phyloP scores from a whole-genome alignment of 1,140 invertebrate genomes.

The Belonocnema kinseyi region DNA sequence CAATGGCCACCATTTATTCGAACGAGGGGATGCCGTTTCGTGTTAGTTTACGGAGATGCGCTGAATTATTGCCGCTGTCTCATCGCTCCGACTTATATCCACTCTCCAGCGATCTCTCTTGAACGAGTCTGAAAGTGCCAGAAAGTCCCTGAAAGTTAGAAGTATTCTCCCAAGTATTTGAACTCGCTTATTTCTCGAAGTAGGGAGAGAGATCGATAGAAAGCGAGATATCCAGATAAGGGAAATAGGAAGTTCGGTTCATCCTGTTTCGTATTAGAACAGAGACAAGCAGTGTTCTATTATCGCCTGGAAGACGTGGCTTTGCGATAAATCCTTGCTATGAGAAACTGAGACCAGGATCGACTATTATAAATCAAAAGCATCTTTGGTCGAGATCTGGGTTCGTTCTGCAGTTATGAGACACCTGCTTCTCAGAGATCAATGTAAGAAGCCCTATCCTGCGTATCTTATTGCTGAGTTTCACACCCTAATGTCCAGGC shows the following conservation, averaged over 20 bases:
- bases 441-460: too few species aligned
- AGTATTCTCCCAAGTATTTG: constrained; percentile 1
- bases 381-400: background rate
- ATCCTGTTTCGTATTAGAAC: constrained; percentile 7
- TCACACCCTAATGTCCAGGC: too few species aligned
- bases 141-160: constrained; percentile 1
- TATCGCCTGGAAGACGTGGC: background rate
- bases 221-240: background rate
- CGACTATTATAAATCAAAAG: background rate
- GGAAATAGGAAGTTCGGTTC: background rate
- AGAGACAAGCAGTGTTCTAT: background rate
- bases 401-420: background rate
- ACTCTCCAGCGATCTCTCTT: constrained; percentile 25
- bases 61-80: constrained; percentile 60
- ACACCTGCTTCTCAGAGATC: background rate
- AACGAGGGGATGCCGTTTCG: constrained; percentile 37
- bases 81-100: constrained; percentile 41
- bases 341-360: background rate
- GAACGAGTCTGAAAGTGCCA: background rate
- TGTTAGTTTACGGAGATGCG: constrained; percentile 54
- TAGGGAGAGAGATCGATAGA: background rate
- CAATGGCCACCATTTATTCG: constrained; percentile 56
- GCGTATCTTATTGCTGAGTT: too few species aligned
- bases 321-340: background rate
- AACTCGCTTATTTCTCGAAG: background rate